Conservation (phyloP, 2,113 vertebrate genomes). For the Oenanthe melanoleuca region DNA sequence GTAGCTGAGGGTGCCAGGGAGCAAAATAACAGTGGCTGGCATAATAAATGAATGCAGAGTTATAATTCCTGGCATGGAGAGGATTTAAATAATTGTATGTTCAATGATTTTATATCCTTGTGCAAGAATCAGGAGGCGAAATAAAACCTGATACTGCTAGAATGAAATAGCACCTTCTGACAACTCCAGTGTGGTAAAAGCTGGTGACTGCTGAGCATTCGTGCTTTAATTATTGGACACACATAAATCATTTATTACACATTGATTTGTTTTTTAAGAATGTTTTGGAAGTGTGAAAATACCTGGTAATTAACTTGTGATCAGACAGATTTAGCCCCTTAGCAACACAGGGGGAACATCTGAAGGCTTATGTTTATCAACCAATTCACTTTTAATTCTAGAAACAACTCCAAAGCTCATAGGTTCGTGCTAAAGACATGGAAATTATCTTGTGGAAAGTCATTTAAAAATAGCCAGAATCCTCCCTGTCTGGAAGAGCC, state of each 20-base stretch:
- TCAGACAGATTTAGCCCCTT: constrained; percentile 34
- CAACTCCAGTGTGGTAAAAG: background rate
- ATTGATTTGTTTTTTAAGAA: constrained; percentile 55
- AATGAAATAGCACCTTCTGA: background rate
- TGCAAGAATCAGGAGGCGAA: background rate
- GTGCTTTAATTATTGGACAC: constrained; percentile 53
- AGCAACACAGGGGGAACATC: background rate
- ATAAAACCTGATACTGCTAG: background rate
- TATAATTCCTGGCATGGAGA: background rate
- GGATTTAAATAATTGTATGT: background rate
- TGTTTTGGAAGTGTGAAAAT: constrained; percentile 48
- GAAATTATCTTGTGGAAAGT: background rate
- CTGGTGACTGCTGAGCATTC: background rate
- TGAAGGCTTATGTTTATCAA: constrained; percentile 10
- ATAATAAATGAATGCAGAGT: background rate
- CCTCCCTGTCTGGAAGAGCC: background rate
- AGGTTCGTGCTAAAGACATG: background rate
- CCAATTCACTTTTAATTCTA: background rate
- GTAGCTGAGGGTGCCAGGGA: background rate
- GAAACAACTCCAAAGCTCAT: background rate
- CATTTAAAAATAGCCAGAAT: background rate
- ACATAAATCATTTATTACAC: constrained; percentile 51
- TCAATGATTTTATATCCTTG: background rate
- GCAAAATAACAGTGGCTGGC: background rate
- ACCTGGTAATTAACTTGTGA: constrained; percentile 52